Percentiles rank a stretch among this genome's conserved stretches.
Evolutionary conservation across 2,797 vertebrate genomes (phyloP).

Genomic region (Acridotheres tristis): DNA sequence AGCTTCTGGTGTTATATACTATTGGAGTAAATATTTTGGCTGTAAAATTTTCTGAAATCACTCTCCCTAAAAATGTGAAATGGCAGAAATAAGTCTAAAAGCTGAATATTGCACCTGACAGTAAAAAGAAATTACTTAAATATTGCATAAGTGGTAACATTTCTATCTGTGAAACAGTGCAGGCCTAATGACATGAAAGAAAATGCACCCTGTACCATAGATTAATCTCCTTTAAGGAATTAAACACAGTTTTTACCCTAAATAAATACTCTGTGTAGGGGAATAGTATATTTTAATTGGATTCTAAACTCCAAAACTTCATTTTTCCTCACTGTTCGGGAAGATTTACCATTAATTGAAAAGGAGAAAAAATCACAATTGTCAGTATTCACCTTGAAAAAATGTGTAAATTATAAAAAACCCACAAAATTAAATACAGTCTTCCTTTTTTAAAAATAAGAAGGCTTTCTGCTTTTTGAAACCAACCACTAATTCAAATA

Average conservation of each 20-base stretch:
- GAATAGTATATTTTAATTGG: not conserved
- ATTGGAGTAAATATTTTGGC: not conserved
- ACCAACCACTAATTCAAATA: not conserved
- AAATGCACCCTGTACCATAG: not conserved
- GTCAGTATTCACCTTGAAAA: not conserved
- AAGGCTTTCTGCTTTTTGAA: not conserved
- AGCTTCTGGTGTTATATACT: not conserved
- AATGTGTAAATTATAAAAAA: not conserved
- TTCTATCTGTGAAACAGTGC: not conserved
- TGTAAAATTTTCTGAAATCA: not conserved
- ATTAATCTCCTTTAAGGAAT: not conserved
- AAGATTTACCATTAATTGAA: not conserved
- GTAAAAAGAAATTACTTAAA: not conserved
- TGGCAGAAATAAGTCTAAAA: not conserved
- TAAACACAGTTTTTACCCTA: not conserved
- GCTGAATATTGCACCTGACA: not conserved
- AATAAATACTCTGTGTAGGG: not conserved
- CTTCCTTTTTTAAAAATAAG: not conserved
- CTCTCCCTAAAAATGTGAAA: not conserved
- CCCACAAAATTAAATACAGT: rapidly evolving
- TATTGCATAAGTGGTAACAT: not conserved
- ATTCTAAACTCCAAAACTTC: not conserved
- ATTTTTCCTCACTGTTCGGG: not conserved
- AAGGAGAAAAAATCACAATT: not conserved
- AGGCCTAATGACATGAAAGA: not conserved